Percentiles rank a stretch among this genome's conserved stretches.
phyloP scores from a whole-genome alignment of 2,888 invertebrate species.

The Tenthredo amoena region DNA sequence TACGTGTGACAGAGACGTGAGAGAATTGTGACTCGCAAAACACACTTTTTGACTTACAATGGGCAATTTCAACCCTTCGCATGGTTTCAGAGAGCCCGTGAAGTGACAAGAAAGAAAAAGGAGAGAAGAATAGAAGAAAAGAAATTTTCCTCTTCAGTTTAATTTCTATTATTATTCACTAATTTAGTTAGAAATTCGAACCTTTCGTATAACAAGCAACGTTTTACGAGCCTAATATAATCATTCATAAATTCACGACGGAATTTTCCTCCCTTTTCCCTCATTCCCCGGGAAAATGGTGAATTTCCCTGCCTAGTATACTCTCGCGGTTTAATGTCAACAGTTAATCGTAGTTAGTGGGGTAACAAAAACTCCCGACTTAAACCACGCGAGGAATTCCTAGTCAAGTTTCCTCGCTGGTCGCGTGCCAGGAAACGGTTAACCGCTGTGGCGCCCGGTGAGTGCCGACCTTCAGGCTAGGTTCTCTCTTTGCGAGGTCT shows the following conservation, averaged over 20 bases:
- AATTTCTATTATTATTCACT: background rate
- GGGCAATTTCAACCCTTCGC: background rate
- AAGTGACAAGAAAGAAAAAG: background rate
- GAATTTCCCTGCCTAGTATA: background rate
- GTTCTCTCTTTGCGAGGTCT: constrained; percentile 33
- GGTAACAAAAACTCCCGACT: background rate
- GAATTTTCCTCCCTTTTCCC: background rate
- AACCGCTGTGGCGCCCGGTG: constrained; percentile 35
- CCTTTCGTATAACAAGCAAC: background rate
- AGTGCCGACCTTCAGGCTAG: constrained; percentile 38
- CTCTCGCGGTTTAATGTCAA: constrained; percentile 16
- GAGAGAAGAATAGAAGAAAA: background rate
- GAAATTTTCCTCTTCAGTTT: background rate
- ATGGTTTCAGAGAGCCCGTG: background rate
- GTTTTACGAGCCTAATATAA: background rate
- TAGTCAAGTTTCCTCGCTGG: constrained; percentile 32
- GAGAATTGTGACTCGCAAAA: background rate
- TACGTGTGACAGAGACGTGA: background rate
- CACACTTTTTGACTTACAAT: background rate
- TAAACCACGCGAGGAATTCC: constrained; percentile 45
- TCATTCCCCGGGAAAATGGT: background rate
- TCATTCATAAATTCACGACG: background rate
- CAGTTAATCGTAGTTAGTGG: constrained; percentile 28
- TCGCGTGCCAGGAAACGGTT: constrained; percentile 49
- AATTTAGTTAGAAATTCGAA: background rate